phyloP scores from a whole-genome alignment of 1,140 invertebrate species.

The Leptopilina clavipes region DNA sequence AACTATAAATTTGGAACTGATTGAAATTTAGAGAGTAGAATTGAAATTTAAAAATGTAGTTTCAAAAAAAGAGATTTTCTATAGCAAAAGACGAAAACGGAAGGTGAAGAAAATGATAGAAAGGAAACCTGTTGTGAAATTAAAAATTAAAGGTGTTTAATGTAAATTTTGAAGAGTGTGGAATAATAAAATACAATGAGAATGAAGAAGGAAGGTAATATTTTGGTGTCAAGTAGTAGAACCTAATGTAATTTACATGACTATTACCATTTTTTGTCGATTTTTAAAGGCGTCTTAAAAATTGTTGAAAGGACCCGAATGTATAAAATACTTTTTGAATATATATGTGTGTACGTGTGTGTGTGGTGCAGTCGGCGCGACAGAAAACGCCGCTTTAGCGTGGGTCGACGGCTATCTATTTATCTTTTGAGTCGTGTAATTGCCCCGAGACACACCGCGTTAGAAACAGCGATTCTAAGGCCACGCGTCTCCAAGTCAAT shows the following conservation, averaged over 20 bases:
- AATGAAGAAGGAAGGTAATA: conserved; percentile 10
- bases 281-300: conserved; percentile 28
- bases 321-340: no score
- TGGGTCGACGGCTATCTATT: conserved; percentile 32
- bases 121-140: neutral
- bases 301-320: conserved; percentile 31
- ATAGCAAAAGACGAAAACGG: neutral
- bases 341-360: neutral
- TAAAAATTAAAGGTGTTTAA: neutral
- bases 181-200: conserved; percentile 27
- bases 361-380: conserved; percentile 5
- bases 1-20: no score
- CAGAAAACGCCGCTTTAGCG: conserved; percentile 17
- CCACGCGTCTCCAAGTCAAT: conserved; percentile 26
- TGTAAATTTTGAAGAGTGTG: conserved; percentile 13
- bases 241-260: conserved; percentile 27
- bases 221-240: conserved; percentile 14
- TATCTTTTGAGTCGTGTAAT: conserved; percentile 34
- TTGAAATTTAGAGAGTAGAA: no score
- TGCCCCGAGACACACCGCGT: conserved; percentile 23
- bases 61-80: no score
- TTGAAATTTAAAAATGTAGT: no score
- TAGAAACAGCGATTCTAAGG: conserved; percentile 31
- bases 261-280: conserved; percentile 31
- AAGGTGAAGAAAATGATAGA: neutral